Evolutionary conservation across 1,140 invertebrate genomes (phyloP), one percentile per base, ranked within the genome.

Genomic region (Nephotettix cincticeps): DNA sequence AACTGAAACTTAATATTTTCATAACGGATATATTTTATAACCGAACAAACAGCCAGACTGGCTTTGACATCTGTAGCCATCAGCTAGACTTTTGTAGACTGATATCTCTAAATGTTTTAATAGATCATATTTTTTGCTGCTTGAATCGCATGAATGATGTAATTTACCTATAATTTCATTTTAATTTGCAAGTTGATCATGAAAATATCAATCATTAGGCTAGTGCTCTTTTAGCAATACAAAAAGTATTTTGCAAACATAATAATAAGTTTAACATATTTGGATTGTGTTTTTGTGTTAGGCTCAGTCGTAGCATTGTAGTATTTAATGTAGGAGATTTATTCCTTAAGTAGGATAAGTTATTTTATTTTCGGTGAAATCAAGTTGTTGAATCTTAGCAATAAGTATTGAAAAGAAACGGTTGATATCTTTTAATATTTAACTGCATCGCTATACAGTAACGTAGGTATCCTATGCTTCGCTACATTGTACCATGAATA

Each of bases 401-500:
- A 51, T 51, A 51, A 51, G 47, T 6, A 40, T 9, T 51, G 47
- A 51, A 19, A 51, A 51, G 47, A 21, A 51, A 11, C 21, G n/a
- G 47, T 51, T 51, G n/a, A 51, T 51, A 11, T 9, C n/a, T 51
- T 51, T 21, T 36, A 36, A 36, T n/a, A 17, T 51, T 17, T 21
- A 51, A 51, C 21, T 51, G 47, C n/a, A 14, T 51, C 14, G 47
- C 3, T 51, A 51, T 51, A 4, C 17, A 6, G 36, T 40, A 40
- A 6, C 19, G 14, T 51, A 9, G 47, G 14, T n/a, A 21, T 11
- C 21, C 36, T 40, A 40, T 17, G 21, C 47, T 51, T 51, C 32
- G 47, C 47, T 51, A 51, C 47, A 21, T 51, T 51, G 47, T 51
- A 51, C 47, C 47, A n/a, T 51, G 47, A 51, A 21, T 51, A 21